phyloP scores from a whole-genome alignment of 2,113 vertebrate genomes.

The Mirounga angustirostris region DNA sequence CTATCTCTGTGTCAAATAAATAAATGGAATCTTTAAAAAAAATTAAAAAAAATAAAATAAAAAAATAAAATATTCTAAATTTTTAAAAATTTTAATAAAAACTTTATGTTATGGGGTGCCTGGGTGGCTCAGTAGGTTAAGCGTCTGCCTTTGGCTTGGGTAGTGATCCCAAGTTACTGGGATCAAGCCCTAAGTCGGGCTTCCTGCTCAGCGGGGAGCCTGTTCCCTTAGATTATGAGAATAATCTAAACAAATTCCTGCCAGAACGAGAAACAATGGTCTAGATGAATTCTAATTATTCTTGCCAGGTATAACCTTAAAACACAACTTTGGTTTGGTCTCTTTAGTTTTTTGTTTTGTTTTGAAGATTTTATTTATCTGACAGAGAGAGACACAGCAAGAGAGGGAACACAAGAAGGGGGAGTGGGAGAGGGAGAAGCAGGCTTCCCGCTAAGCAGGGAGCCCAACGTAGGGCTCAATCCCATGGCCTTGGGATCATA shows the following conservation, averaged over 20 bases:
- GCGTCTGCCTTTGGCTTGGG: background rate
- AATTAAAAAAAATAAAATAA: too few relatives aligned
- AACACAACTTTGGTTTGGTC: background rate
- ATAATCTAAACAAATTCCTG: conserved; percentile 12
- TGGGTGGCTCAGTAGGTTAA: background rate
- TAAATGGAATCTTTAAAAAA: too few relatives aligned
- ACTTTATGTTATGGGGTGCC: background rate
- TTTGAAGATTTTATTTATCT: too few relatives aligned
- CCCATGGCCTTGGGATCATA: too few relatives aligned
- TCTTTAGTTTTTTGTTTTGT: background rate
- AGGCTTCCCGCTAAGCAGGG: too few relatives aligned
- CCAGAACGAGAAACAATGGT: background rate
- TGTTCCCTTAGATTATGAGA: background rate
- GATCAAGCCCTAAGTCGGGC: background rate
- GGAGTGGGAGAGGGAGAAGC: too few relatives aligned
- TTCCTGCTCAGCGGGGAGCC: too few relatives aligned
- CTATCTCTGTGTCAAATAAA: too few relatives aligned
- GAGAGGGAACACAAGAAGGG: too few relatives aligned
- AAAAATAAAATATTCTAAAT: conserved; percentile 5
- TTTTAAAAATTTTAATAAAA: background rate
- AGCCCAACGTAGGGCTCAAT: too few relatives aligned
- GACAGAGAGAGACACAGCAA: too few relatives aligned
- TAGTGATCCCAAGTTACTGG: background rate
- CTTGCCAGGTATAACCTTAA: background rate
- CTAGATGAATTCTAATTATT: background rate